Conservation (phyloP, 2,797 vertebrate genomes). For the Falco cherrug region DNA sequence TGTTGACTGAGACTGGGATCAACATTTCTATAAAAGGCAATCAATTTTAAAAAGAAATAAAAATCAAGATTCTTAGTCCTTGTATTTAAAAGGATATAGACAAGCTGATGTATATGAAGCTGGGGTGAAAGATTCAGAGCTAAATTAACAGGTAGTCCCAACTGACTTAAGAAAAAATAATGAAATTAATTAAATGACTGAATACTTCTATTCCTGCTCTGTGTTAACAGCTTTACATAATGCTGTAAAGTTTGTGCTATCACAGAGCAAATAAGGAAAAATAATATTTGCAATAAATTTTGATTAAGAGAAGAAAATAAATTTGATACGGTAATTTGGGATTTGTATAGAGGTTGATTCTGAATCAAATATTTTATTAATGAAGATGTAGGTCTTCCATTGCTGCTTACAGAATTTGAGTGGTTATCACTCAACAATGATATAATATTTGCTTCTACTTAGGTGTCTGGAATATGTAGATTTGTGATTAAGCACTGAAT, state of each 20-base stretch:
- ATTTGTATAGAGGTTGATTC: background rate
- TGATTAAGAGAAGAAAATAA: background rate
- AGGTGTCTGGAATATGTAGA: background rate
- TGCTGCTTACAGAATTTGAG: background rate
- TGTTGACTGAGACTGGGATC: background rate
- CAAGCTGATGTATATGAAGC: background rate
- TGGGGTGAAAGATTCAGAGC: background rate
- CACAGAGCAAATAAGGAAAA: background rate
- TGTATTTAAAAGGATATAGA: background rate
- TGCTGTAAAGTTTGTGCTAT: background rate
- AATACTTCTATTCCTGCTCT: background rate
- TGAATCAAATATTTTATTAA: background rate
- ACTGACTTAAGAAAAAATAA: background rate
- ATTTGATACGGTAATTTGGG: background rate
- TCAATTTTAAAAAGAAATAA: background rate
- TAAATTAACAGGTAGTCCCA: background rate
- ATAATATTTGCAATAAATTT: background rate
- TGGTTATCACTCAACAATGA: background rate
- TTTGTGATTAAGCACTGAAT: background rate
- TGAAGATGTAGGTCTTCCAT: background rate
- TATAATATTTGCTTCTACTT: background rate
- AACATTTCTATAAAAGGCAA: background rate
- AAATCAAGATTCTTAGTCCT: background rate
- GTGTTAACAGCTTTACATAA: background rate
- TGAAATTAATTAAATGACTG: background rate